Evolutionary conservation across 2,888 invertebrate species (phyloP).

Genomic region (Heliconius sara): DNA sequence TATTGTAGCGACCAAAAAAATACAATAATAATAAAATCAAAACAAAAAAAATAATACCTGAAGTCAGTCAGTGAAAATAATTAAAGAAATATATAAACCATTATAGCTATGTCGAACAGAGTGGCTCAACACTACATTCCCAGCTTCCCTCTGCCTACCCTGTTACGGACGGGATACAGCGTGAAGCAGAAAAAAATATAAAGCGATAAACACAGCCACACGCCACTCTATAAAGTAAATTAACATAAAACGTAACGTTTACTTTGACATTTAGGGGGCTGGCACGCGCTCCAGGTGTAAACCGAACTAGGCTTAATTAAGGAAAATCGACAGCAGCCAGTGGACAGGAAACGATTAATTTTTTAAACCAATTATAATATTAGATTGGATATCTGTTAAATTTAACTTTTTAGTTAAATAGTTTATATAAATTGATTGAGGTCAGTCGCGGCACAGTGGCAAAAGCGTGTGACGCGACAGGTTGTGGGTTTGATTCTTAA

Average conservation of each 20-base stretch:
- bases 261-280: conserved; percentile 28
- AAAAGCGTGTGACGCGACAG: not conserved
- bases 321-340: conserved; percentile 48
- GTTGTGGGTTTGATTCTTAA: too few relatives aligned
- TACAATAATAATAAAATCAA: too few relatives aligned
- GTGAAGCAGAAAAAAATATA: not conserved
- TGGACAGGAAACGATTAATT: conserved; percentile 40
- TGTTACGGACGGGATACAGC: too few relatives aligned
- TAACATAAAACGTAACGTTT: conserved; percentile 19
- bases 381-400: not conserved
- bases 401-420: conserved; percentile 1
- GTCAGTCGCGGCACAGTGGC: not conserved
- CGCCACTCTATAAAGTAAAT: not conserved
- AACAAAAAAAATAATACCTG: too few relatives aligned
- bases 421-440: not conserved
- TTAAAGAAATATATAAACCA: too few relatives aligned
- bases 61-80: too few relatives aligned
- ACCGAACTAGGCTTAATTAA: conserved; percentile 51
- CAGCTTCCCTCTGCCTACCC: too few relatives aligned
- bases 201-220: not conserved
- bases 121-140: too few relatives aligned
- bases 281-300: conserved; percentile 66
- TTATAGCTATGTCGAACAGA: too few relatives aligned
- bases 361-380: conserved; percentile 44
- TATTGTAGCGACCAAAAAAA: too few relatives aligned